Conservation (phyloP, 2,888 invertebrate species). For the Scaptomyza tumidula region DNA sequence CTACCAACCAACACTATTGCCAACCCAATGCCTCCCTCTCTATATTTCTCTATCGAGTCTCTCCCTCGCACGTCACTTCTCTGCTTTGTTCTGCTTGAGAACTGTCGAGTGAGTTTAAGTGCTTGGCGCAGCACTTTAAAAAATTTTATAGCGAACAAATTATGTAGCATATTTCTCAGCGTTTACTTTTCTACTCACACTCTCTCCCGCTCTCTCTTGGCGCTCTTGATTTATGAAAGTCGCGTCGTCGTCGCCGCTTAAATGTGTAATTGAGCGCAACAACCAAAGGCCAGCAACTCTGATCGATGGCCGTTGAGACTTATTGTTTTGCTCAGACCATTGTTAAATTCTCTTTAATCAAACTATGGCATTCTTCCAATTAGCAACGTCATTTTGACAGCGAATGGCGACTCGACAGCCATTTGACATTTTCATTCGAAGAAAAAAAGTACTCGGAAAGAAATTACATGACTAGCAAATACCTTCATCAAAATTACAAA, state of each 20-base stretch:
- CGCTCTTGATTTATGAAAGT: slow-evolving; percentile 56
- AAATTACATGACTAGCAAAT: neutral
- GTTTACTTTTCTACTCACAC: slow-evolving; percentile 5
- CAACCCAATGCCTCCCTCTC: neutral
- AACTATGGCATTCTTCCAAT: slow-evolving; percentile 59
- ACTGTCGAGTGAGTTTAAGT: slow-evolving; percentile 43
- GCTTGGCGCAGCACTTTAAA: slow-evolving; percentile 69
- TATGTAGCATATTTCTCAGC: slow-evolving; percentile 71
- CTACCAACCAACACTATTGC: slow-evolving; percentile 2
- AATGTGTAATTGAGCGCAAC: slow-evolving; percentile 64
- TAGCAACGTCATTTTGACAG: slow-evolving; percentile 43
- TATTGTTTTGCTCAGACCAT: neutral
- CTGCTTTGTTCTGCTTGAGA: slow-evolving; percentile 35
- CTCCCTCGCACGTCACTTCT: neutral
- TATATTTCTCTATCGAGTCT: neutral
- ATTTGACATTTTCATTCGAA: slow-evolving; percentile 58
- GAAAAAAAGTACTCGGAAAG: neutral
- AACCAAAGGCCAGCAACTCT: slow-evolving; percentile 31
- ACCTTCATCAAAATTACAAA: too few species aligned
- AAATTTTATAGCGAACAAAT: slow-evolving; percentile 70
- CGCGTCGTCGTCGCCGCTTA: slow-evolving; percentile 34
- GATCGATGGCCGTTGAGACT: slow-evolving; percentile 43
- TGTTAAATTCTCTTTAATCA: slow-evolving; percentile 31
- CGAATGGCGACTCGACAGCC: slow-evolving; percentile 30
- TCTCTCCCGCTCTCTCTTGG: too few species aligned